phyloP scores from a whole-genome alignment of 2,113 vertebrate species.

The Circaetus gallicus region DNA sequence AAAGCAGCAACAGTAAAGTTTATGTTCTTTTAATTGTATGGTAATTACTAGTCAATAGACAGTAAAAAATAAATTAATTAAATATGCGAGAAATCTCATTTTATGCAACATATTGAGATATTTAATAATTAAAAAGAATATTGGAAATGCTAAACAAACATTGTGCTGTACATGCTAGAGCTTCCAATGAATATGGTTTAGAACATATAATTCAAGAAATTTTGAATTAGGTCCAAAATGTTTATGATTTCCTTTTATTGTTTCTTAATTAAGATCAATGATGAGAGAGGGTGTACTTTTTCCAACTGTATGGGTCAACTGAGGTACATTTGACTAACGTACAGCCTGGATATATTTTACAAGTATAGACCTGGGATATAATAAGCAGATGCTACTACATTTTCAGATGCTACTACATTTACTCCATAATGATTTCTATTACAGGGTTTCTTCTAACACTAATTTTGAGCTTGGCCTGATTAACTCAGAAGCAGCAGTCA shows the following conservation, averaged over 20 bases:
- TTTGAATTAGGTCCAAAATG: background rate
- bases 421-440: background rate
- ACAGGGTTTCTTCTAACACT: background rate
- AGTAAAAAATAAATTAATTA: conserved; percentile 32
- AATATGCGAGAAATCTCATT: background rate
- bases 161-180: background rate
- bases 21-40: conserved; percentile 65
- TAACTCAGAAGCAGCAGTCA: background rate
- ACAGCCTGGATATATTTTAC: background rate
- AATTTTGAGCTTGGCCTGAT: background rate
- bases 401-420: background rate
- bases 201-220: background rate
- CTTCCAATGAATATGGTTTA: background rate
- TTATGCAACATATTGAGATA: background rate
- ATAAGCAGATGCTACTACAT: background rate
- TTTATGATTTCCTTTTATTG: background rate
- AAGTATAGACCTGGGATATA: background rate
- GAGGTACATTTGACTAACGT: conserved; percentile 2
- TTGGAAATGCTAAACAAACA: background rate
- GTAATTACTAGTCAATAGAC: conserved; percentile 61
- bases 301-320: background rate
- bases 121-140: background rate
- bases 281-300: background rate
- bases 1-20: conserved; percentile 57
- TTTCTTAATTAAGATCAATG: conserved; percentile 18